A percentile compares a stretch with the other conserved stretches of the same genome.
These are phyloP conservation scores for Caerostris darwini DNA, from an alignment of 1,140 invertebrate species.

Conservation along the genomic window DNA sequence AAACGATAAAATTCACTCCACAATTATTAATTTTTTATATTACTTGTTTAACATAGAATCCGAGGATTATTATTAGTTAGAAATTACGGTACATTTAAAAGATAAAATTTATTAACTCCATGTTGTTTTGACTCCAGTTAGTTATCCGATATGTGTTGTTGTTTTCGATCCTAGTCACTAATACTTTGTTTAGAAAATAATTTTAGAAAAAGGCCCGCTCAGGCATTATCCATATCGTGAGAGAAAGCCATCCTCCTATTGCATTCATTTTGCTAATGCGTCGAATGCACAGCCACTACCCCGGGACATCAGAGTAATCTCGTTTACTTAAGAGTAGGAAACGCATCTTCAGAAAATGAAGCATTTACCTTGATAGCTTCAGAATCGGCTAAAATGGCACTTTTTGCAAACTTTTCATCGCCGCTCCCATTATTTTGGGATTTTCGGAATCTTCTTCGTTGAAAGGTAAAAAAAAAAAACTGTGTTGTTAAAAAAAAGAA, in stretches of 20 bases:
- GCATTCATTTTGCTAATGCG: conserved; percentile 17
- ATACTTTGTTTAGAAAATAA: no score
- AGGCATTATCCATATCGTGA: not conserved
- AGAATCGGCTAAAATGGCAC: conserved; percentile 10
- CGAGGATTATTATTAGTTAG: no score
- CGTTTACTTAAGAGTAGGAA: not conserved
- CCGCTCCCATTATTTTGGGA: conserved; percentile 22
- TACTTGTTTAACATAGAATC: no score
- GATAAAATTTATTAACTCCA: no score
- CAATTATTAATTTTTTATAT: no score
- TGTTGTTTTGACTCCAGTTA: no score
- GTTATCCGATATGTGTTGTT: no score
- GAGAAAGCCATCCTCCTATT: not conserved
- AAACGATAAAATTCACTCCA: no score
- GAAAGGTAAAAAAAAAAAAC: not conserved
- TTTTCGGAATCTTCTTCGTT: not conserved
- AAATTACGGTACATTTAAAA: no score
- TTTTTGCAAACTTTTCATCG: conserved; percentile 41
- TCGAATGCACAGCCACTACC: not conserved
- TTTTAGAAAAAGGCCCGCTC: not conserved
- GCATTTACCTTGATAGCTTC: conserved; percentile 41
- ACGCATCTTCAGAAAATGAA: conserved; percentile 18
- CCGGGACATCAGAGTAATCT: not conserved
- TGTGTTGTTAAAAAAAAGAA: conserved; percentile 24
- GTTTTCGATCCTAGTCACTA: no score